phyloP scores from a whole-genome alignment of 2,113 vertebrate species.

The Amblyornis subalaris region DNA sequence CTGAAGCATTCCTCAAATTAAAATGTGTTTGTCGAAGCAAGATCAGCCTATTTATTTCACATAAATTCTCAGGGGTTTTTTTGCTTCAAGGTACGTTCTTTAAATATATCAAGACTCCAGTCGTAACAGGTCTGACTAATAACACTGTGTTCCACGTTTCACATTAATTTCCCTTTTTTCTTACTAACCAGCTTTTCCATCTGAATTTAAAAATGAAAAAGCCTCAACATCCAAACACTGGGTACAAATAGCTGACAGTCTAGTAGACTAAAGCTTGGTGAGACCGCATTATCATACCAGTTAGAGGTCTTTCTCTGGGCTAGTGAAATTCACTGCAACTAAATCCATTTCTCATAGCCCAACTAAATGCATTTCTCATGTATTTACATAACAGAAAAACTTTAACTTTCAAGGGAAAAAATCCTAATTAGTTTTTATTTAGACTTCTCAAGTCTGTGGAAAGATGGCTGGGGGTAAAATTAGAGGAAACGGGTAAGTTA shows the following conservation, averaged over 20 bases:
- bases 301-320: neutral
- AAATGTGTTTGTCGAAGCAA: neutral
- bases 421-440: neutral
- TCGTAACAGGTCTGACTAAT: neutral
- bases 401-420: neutral
- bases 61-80: neutral
- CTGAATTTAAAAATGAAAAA: neutral
- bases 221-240: neutral
- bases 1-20: neutral
- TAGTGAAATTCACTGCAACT: neutral
- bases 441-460: neutral
- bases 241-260: neutral
- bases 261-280: neutral
- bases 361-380: neutral
- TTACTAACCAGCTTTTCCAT: neutral
- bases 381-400: neutral
- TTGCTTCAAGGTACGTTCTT: neutral
- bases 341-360: neutral
- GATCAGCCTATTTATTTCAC: neutral
- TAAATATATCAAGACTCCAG: neutral
- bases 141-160: neutral
- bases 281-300: neutral
- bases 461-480: neutral
- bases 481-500: neutral
- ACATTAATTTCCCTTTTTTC: neutral